A percentile compares a stretch with the other conserved stretches of the same genome.
Conservation (phyloP, 23 tunicate species). For the Diplosoma virens region DNA sequence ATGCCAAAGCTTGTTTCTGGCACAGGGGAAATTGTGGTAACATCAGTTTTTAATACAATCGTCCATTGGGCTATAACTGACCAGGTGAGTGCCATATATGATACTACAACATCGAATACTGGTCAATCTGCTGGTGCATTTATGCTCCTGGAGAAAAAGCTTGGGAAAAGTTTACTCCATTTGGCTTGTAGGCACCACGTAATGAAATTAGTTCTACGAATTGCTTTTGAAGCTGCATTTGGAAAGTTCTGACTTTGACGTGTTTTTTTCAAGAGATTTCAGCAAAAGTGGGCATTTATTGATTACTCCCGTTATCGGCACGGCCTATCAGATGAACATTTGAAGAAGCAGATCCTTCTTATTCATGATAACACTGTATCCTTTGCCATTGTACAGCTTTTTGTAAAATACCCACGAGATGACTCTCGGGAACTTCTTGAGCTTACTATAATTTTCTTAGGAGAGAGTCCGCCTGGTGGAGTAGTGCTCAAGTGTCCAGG, state of each 20-base stretch:
- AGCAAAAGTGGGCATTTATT: background rate
- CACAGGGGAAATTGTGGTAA: background rate
- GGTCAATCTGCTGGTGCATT: background rate
- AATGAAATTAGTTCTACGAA: constrained; percentile 2
- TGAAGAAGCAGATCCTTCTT: constrained; percentile 5
- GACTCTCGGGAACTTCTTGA: background rate
- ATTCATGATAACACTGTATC: background rate
- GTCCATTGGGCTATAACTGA: background rate
- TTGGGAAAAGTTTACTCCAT: background rate
- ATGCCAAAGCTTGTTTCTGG: background rate
- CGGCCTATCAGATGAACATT: constrained; percentile 13
- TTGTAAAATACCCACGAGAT: background rate
- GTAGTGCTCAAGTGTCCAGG: background rate
- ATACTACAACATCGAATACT: background rate
- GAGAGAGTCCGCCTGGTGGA: background rate
- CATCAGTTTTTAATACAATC: background rate
- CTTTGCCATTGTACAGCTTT: constrained; percentile 9
- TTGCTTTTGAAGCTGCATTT: constrained; percentile 4
- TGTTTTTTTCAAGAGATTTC: constrained; percentile 6
- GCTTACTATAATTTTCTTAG: background rate
- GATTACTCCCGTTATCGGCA: background rate
- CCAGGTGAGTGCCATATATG: background rate
- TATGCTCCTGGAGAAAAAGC: background rate
- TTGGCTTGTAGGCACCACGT: background rate
- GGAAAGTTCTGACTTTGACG: background rate